Conservation (phyloP, 2,113 vertebrate genomes). For the Tauraco erythrolophus region DNA sequence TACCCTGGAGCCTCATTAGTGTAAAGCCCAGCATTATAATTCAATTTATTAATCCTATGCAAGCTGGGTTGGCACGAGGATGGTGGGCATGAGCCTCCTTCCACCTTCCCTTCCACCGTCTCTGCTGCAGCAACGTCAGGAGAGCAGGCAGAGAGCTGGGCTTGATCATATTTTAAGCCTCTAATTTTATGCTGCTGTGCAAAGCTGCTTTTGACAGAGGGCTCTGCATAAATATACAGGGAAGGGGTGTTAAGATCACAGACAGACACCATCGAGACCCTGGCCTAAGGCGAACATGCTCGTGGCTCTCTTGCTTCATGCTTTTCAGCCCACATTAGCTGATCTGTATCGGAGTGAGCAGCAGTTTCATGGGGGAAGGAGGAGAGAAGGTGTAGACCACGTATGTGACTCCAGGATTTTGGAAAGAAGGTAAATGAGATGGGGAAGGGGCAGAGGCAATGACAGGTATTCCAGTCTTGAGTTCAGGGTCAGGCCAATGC, state of each 20-base stretch:
- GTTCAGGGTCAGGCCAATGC: background rate
- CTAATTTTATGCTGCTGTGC: background rate
- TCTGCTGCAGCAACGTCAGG: background rate
- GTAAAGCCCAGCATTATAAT: background rate
- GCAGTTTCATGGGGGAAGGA: background rate
- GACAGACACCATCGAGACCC: background rate
- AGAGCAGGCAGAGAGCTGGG: background rate
- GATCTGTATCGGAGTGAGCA: background rate
- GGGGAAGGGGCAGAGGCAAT: background rate
- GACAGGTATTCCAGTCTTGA: fast-evolving
- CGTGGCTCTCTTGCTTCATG: background rate
- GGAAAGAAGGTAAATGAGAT: background rate
- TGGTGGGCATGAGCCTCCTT: background rate
- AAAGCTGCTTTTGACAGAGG: background rate
- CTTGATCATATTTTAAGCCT: background rate
- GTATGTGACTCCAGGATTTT: background rate
- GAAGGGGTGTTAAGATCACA: background rate
- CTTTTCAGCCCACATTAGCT: constrained; percentile 26
- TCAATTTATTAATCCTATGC: background rate
- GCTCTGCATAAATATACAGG: background rate
- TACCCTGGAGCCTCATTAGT: background rate
- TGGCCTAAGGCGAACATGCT: background rate
- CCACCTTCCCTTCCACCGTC: background rate
- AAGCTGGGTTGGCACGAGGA: background rate
- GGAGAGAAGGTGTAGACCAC: background rate